Evolutionary conservation across 1,140 invertebrate species (phyloP).

Genomic region (Platyura marginata): DNA sequence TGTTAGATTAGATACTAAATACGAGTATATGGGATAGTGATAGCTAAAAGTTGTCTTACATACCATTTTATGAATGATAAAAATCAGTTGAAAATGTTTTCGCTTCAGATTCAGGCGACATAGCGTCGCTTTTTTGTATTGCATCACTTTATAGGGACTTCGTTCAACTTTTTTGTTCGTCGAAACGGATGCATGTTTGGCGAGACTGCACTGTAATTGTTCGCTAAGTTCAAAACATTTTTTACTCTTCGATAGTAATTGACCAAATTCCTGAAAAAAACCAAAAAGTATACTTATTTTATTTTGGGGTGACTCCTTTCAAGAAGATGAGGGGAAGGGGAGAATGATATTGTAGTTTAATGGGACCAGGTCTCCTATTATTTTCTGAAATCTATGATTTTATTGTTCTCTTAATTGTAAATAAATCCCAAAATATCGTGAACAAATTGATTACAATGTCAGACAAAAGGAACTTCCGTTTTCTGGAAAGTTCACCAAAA

Average conservation of each 20-base stretch:
- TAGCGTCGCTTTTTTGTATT: conserved; percentile 17
- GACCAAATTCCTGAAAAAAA: background rate
- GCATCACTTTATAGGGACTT: conserved; percentile 20
- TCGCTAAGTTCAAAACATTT: background rate
- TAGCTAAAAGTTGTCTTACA: conserved; percentile 1
- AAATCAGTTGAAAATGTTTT: conserved; percentile 19
- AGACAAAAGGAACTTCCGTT: too few species aligned
- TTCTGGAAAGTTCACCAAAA: too few species aligned
- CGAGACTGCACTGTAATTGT: background rate
- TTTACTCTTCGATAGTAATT: background rate
- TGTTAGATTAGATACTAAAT: background rate
- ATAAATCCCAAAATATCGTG: too few species aligned
- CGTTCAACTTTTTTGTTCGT: conserved; percentile 18
- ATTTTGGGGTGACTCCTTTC: too few species aligned
- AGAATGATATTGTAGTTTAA: too few species aligned
- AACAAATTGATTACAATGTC: too few species aligned
- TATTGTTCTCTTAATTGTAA: too few species aligned
- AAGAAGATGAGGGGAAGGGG: too few species aligned
- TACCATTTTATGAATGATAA: conserved; percentile 19
- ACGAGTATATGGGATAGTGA: background rate
- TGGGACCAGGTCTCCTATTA: too few species aligned
- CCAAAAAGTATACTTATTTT: too few species aligned
- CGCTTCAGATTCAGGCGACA: conserved; percentile 18
- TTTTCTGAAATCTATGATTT: too few species aligned
- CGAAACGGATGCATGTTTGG: background rate